Evolutionary conservation across 2,113 vertebrate species (phyloP), one percentile per base, ranked within the genome.

Genomic region (Caloenas nicobarica): DNA sequence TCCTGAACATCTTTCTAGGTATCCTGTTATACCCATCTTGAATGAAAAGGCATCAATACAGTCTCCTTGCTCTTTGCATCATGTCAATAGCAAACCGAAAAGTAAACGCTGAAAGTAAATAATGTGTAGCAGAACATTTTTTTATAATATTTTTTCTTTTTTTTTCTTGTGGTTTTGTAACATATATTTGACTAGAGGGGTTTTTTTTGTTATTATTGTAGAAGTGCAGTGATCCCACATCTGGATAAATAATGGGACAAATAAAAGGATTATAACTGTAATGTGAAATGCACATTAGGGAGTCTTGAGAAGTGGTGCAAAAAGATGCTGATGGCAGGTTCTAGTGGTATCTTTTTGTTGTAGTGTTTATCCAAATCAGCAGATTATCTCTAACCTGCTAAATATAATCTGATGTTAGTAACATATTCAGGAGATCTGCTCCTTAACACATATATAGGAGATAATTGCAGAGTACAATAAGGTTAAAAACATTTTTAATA

Each of bases 371-470:
- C 87, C 89, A 66, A 73, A 93, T 96, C 95, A 96, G 95, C 93
- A 91, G 51, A 91, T 95, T 95, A 73, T 97, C 76, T 70, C 89
- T 93, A 94, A 96, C 81, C 57, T 95, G 58, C 61, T 95, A 96
- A 96, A 83, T 84, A 91, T n/a, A 94, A 86, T 96, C 83, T 91
- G 69, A 60, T 87, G 91, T 96, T 96, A 97, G 96, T 97, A 97
- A 77, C 81, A 68, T 53, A 40, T 66, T 88, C 84, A 94, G 88
- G 21, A 44, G 80, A 84, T 50, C 50, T 83, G 28, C 33, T 94
- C 91, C 69, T 58, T 79, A 85, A 16, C 29, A 21, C 36, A 31
- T 69, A 70, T 81, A 77, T 84, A 89, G 46, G 88, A 95, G 91
- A 91, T 92, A 68, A 33, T 11, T 84, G 82, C 54, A 81, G 79